Evolutionary conservation across 92 coral and sea anemone species (phyloP).

Genomic region (Ricordea florida): DNA sequence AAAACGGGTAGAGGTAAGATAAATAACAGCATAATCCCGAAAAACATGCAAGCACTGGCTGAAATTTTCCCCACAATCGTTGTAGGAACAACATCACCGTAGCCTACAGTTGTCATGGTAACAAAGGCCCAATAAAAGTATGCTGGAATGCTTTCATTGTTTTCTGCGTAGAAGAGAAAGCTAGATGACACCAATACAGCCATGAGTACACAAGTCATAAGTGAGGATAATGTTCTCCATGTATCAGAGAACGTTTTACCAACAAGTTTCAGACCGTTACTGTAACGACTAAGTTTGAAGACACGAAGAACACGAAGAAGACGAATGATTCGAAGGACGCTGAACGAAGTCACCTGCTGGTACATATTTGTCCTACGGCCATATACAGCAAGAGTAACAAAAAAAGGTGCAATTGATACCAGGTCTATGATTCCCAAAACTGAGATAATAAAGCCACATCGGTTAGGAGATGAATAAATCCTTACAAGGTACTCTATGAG

Average conservation of each 20-base stretch:
- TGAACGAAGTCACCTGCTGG: conserved; percentile 73
- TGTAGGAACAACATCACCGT: conserved; percentile 88
- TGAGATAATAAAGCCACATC: conserved; percentile 60
- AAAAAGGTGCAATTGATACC: conserved; percentile 82
- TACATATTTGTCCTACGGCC: conserved; percentile 41
- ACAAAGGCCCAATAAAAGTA: conserved; percentile 85
- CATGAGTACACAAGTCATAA: conserved; percentile 70
- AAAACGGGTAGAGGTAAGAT: conserved; percentile 91
- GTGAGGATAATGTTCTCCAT: conserved; percentile 63
- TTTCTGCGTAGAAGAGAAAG: conserved; percentile 52
- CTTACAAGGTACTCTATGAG: conserved; percentile 75
- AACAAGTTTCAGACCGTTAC: conserved; percentile 73
- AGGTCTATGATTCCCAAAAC: conserved; percentile 79
- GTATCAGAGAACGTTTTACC: conserved; percentile 79
- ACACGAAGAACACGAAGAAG: conserved; percentile 82
- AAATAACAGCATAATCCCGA: conserved; percentile 73
- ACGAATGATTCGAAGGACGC: conserved; percentile 84
- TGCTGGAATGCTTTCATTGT: conserved; percentile 69
- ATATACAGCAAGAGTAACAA: conserved; percentile 51
- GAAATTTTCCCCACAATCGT: conserved; percentile 74
- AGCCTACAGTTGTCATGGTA: conserved; percentile 97
- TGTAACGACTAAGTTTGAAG: conserved; percentile 84
- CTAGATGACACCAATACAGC: conserved; percentile 79
- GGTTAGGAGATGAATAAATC: conserved; percentile 68
- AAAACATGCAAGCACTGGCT: conserved; percentile 74